Conservation (phyloP, 2,113 vertebrate species). For the Azemiops feae region DNA sequence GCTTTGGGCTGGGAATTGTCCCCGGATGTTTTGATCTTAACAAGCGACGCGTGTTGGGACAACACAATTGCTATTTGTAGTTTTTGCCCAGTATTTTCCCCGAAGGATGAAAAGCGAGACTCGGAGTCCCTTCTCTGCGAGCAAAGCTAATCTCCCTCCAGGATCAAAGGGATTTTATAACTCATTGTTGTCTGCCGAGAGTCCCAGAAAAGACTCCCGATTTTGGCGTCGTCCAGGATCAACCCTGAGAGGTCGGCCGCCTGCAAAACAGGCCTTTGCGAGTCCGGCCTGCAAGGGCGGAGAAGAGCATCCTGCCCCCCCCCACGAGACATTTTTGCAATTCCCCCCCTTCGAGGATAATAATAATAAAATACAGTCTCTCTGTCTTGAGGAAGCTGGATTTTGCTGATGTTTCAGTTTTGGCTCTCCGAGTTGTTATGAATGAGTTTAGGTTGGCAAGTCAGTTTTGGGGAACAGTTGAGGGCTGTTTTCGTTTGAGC, state of each 20-base stretch:
- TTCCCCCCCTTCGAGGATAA: neutral
- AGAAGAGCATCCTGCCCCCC: neutral
- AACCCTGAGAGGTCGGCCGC: neutral
- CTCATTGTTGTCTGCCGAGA: slow-evolving; percentile 22
- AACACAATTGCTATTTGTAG: neutral
- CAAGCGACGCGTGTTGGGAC: too few relatives aligned
- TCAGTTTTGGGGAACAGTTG: neutral
- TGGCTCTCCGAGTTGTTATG: neutral
- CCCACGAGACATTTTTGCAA: neutral
- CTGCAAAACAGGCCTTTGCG: neutral
- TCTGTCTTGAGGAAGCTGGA: neutral
- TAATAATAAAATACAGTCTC: neutral
- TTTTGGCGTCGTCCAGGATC: neutral
- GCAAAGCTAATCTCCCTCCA: neutral
- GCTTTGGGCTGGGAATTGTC: neutral
- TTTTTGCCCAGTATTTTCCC: neutral
- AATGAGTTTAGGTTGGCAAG: neutral
- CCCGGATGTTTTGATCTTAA: neutral
- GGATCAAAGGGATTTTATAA: slow-evolving; percentile 7
- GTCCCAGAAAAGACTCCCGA: neutral
- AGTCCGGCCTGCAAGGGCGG: neutral
- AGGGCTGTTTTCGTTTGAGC: neutral
- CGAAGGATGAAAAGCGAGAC: neutral
- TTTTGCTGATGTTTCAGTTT: neutral
- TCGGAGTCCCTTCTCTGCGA: neutral